Base-by-base conservation (phyloP, 30 jellyfish, hydroid and myxozoan species). In the Nemopilema nomurai region DNA sequence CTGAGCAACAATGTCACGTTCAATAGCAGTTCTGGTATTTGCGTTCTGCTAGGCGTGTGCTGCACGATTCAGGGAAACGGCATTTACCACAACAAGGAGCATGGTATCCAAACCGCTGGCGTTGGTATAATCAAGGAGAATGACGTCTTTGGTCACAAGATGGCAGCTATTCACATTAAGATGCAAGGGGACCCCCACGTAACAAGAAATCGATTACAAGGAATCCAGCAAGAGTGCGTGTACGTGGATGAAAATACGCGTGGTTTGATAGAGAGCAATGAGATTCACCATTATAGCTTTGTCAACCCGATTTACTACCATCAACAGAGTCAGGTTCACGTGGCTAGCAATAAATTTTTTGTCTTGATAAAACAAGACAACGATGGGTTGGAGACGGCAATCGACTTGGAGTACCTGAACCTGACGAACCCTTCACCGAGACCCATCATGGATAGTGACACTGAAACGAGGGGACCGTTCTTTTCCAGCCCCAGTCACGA, bases 1-100 rank as follows among this genome's bases (percentile, higher is more conserved):
- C 89, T 80, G 30, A 82, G 77, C 74, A 92, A 92, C 70, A 73
- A 28, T 74, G 51, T 92, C 70, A 21, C 96, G 23, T 69, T 74
- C 53, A 92, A 92, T 66, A 62, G 18, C 53, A 71, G 25, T 30
- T 92, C 91, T 28, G 98, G 96, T 18, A 87, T 92, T 51, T 62
- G 81, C 0, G 86, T 82, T 4, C 89, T 88, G 30, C 82, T 87
- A 23, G 96, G 96, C 33, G 96, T 92, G 16, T 76, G 93, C 70
- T 74, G 94, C 84, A 72, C 96, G 50, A 68, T 92, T 18, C 87
- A 81, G 51, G 96, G 96, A 9, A 92, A 92, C 70, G 98, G 98
- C 51, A 86, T 92, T 33, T 92, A 92, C 76, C 92, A 92, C 74
- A 92, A 92, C 90, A 68, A 77, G 57, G 98, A 92, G 33, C 62